Evolutionary conservation across 2,113 vertebrate species (phyloP).

Genomic region (Vicugna pacos): DNA sequence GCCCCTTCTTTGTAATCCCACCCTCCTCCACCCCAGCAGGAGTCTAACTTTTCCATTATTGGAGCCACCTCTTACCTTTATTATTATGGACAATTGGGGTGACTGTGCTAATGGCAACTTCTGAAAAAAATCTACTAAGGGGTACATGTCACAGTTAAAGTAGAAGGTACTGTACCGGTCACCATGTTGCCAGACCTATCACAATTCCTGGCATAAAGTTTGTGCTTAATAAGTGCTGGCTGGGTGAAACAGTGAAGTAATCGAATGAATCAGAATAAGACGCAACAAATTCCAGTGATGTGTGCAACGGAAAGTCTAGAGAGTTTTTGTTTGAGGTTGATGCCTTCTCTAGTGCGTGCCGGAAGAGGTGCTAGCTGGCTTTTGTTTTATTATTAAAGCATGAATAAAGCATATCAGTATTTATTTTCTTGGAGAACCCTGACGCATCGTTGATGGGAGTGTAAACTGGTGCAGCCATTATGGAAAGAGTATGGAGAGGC

Average conservation of each 20-base stretch:
- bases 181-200: not conserved
- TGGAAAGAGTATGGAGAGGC: not conserved
- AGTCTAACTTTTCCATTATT: not conserved
- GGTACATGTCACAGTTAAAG: constrained; percentile 1
- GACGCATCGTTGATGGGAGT: not conserved
- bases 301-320: not conserved
- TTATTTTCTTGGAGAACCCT: not conserved
- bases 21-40: not conserved
- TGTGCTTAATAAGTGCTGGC: not conserved
- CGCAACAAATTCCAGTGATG: not conserved
- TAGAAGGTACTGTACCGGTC: not conserved
- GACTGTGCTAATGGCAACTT: not conserved
- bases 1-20: not conserved
- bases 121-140: not conserved
- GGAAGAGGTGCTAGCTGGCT: not conserved
- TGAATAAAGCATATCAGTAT: not conserved
- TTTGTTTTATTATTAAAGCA: constrained; percentile 34
- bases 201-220: not conserved
- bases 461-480: not conserved
- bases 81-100: not conserved
- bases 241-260: not conserved
- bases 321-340: not conserved
- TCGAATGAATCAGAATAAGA: not conserved
- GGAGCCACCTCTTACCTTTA: not conserved
- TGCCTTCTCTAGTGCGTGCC: not conserved